Evolutionary conservation across 1,140 invertebrate genomes (phyloP).

Genomic region (Drosophila yakuba): DNA sequence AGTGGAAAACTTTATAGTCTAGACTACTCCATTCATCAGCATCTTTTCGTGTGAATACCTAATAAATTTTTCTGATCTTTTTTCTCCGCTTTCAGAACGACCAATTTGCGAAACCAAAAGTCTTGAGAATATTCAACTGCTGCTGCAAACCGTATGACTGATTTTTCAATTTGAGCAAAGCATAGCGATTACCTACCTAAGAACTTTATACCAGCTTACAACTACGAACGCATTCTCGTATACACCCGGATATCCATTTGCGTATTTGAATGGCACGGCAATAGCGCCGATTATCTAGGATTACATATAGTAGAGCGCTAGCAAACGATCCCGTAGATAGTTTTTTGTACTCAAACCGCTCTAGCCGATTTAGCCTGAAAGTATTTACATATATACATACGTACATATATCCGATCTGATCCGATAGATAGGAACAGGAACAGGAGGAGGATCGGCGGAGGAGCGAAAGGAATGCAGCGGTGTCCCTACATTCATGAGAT

Average conservation of each 20-base stretch:
- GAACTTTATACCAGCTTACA: constrained; percentile 44
- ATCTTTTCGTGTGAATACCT: not conserved
- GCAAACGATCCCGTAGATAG: not conserved
- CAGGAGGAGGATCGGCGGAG: constrained; percentile 51
- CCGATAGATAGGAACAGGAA: constrained; percentile 47
- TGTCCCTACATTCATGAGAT: constrained; percentile 96
- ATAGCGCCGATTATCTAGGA: constrained; percentile 17
- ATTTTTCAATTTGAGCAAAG: constrained; percentile 59
- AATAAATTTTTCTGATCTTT: not conserved
- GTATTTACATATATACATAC: not conserved
- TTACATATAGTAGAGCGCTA: constrained; percentile 13
- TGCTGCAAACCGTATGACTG: constrained; percentile 78
- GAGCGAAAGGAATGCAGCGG: constrained; percentile 89
- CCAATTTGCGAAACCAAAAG: constrained; percentile 74
- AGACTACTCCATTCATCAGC: too few relatives aligned
- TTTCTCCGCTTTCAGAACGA: constrained; percentile 58
- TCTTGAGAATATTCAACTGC: constrained; percentile 63
- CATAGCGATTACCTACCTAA: constrained; percentile 61
- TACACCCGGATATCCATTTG: constrained; percentile 15
- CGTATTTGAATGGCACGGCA: constrained; percentile 36
- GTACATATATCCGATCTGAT: constrained; percentile 1
- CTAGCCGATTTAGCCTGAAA: not conserved
- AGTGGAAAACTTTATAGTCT: too few relatives aligned
- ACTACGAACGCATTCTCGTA: constrained; percentile 6
- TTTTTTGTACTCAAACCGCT: not conserved